These are phyloP conservation scores for Diplogasteroides magnus DNA, from an alignment of 1,140 invertebrate species.

Conservation along the genomic window DNA sequence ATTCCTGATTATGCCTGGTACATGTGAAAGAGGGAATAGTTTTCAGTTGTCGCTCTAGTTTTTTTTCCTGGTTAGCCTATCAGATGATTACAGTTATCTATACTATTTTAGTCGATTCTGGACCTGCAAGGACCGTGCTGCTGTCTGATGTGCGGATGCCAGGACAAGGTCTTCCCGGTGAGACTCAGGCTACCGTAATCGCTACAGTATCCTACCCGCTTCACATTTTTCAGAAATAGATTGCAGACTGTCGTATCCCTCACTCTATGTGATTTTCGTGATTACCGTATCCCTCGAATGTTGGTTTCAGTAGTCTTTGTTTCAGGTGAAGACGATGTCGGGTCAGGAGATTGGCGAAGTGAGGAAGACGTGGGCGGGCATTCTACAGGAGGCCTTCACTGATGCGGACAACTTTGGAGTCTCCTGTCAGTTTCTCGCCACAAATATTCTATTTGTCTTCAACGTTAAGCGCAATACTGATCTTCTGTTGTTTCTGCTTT, in stretches of 20 bases:
- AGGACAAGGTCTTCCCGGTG: slow-evolving; percentile 26
- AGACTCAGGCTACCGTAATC: neutral
- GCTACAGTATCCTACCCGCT: too few species aligned
- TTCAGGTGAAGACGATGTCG: slow-evolving; percentile 7
- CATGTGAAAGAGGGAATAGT: too few species aligned
- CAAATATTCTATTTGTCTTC: neutral
- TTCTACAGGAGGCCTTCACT: slow-evolving; percentile 19
- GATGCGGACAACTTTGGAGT: slow-evolving; percentile 25
- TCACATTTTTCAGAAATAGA: neutral
- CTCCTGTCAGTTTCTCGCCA: slow-evolving; percentile 21
- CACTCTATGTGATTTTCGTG: too few species aligned
- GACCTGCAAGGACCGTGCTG: slow-evolving; percentile 13
- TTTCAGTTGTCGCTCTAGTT: neutral
- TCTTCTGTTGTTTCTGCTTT: too few species aligned
- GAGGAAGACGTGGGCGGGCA: slow-evolving; percentile 25
- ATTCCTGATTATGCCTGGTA: neutral
- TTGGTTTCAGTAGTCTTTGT: neutral
- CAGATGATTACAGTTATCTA: too few species aligned
- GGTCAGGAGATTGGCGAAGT: slow-evolving; percentile 15
- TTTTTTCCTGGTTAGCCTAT: neutral
- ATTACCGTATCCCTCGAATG: neutral
- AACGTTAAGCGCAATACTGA: neutral
- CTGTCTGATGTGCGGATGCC: slow-evolving; percentile 26
- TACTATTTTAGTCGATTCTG: slow-evolving; percentile 3
- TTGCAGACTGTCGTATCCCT: neutral